Evolutionary conservation across 2,888 invertebrate genomes (phyloP), one percentile per base, ranked within the genome.

Genomic region (Diplolepis rosae): DNA sequence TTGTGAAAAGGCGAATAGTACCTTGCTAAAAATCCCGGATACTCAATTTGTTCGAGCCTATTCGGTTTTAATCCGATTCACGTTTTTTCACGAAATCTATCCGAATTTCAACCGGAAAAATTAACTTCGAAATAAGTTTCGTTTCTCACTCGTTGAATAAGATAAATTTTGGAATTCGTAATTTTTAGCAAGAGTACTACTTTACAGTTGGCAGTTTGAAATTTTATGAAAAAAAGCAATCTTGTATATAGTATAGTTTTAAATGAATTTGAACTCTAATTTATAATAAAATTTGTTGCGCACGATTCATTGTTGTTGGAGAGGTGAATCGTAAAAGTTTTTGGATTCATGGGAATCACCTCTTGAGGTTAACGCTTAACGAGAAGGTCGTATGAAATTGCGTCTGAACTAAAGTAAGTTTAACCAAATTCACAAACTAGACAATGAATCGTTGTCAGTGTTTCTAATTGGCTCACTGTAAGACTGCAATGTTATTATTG

Each of bases 401-500:
- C n/a, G n/a, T n/a, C n/a, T n/a, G 13, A 52, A 28, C n/a, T 73
- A 73, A n/a, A 77, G 69, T 72, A 70, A 66, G 72, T 77, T 76
- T 73, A 77, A 70, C 71, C 71, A 78, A 76, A 74, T 73, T 74
- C 68, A 74, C 73, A 65, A 77, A 74, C 69, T 71, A 77, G 76
- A 68, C 70, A 74, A 78, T 79, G 71, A 69, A 79, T 78, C 76
- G 76, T 81, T 82, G 79, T 7, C 7, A 30, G 7, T 1, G 7
- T n/a, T 11, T 5, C 72, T 76, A 78, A 80, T 79, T 80, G 80
- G 79, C 79, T 81, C 79, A 80, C 75, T 71, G 72, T 79, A 80
- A 82, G 80, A 82, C 82, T 82, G 81, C 80, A 81, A 80, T 78
- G 79, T 80, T 81, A 45, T 15, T 45, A 45, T 3, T 45, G 15